Conservation (phyloP, 2,113 vertebrate species). For the Ctenomys sociabilis region DNA sequence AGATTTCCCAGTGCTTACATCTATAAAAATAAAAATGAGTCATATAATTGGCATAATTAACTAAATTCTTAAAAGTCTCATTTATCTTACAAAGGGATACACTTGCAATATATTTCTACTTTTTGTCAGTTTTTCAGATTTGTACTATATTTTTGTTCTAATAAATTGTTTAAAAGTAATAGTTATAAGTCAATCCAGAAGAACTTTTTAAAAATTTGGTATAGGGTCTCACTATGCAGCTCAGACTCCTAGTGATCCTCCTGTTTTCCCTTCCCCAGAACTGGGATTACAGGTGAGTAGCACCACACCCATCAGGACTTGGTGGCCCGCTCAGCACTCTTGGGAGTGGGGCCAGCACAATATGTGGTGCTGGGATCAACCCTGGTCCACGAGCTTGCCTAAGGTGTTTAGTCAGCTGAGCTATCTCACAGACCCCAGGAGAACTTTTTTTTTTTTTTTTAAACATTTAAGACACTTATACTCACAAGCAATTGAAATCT, state of each 20-base stretch:
- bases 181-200: neutral
- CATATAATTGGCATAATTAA: constrained; percentile 3
- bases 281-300: too few species aligned
- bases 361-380: too few species aligned
- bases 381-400: too few species aligned
- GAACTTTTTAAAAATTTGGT: neutral
- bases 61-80: neutral
- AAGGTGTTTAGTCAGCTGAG: too few species aligned
- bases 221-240: too few species aligned
- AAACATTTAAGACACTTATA: neutral
- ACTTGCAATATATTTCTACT: constrained; percentile 19
- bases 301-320: too few species aligned
- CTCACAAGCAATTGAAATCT: constrained; percentile 37
- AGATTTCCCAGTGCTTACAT: neutral
- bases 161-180: neutral
- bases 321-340: too few species aligned
- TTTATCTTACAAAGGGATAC: constrained; percentile 10
- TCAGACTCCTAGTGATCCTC: too few species aligned
- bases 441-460: too few species aligned
- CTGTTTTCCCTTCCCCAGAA: too few species aligned
- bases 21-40: neutral
- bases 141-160: constrained; percentile 19
- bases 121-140: constrained; percentile 24
- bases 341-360: too few species aligned
- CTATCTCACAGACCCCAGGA: too few species aligned